Percentiles rank a stretch among this genome's conserved stretches.
These are phyloP conservation scores for Varanus komodoensis DNA, from an alignment of 2,113 vertebrate species.

Conservation along the genomic window DNA sequence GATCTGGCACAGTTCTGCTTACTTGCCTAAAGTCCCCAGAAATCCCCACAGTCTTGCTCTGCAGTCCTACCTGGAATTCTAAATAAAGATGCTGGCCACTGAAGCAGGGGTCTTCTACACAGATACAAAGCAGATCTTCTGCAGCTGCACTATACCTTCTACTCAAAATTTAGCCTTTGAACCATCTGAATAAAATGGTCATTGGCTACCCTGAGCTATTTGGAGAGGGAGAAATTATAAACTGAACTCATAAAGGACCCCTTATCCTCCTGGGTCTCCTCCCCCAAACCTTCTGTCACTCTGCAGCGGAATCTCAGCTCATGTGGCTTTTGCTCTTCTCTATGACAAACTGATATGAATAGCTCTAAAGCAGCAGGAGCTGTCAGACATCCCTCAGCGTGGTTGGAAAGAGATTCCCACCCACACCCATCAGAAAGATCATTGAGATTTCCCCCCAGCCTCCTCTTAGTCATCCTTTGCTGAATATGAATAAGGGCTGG, in stretches of 20 bases:
- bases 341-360: conserved; percentile 32
- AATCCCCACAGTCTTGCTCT: neutral
- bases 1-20: neutral
- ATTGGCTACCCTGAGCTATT: neutral
- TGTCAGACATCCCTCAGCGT: conserved; percentile 17
- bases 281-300: neutral
- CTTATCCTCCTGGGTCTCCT: neutral
- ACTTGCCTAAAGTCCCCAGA: neutral
- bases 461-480: conserved; percentile 37
- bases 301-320: neutral
- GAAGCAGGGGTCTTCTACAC: neutral
- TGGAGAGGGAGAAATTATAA: neutral
- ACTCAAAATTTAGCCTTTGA: neutral
- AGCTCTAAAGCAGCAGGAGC: conserved; percentile 20
- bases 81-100: neutral
- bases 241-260: neutral
- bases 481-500: conserved; percentile 32
- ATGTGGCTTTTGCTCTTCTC: conserved; percentile 8
- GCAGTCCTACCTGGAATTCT: neutral
- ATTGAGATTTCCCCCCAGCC: conserved; percentile 5
- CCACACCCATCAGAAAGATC: conserved; percentile 13
- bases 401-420: conserved; percentile 7
- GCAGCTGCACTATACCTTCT: neutral
- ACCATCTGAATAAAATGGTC: neutral
- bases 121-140: neutral